Evolutionary conservation across 2,888 invertebrate genomes (phyloP), one percentile per base, ranked within the genome.

Genomic region (Pemphredon lugubris): DNA sequence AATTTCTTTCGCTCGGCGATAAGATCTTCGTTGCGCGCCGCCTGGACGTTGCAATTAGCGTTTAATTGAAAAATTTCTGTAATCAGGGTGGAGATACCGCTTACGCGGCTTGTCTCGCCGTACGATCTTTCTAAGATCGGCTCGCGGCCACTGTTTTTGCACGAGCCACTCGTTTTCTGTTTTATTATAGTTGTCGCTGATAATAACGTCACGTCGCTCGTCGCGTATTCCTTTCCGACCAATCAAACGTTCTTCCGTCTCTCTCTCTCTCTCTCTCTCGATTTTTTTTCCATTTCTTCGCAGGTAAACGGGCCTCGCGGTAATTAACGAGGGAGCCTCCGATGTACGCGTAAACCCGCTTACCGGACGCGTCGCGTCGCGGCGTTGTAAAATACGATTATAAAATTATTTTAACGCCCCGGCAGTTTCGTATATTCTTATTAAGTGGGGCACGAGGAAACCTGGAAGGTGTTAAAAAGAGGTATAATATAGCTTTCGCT

Each of bases 51-150:
- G 61, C 68, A 77, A 77, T 77, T 77, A 71, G 57, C 61, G 73
- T 73, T 61, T 79, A 73, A 79, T 71, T 74, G 65, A 77, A 80
- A 74, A 63, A 60, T 76, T 39, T 50, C 42, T 34, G 23, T 64
- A 72, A 75, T 64, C 67, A 63, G 18, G 42, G 18, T 2, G 9
- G 37, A 42, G 64, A 64, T 54, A 20, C 18, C 30, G 40, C 39
- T 51, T 40, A 7, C 20, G 23, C 14, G 6, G 23, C 40, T 48
- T 45, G 45, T 40, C 55, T 54, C 23, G 30, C 21, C 44, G 53
- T 5, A 26, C 23, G 42, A 55, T 48, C 34, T 45, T 50, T 40
- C 37, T 44, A 32, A n/a, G 68, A 76, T 65, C 45, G 58, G 55
- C 32, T 34, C 26, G 44, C 13, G n/a, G 20, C n/a, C n/a, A n/a